Evolutionary conservation across 2,797 vertebrate genomes (phyloP).

Genomic region (Sylvia borin): DNA sequence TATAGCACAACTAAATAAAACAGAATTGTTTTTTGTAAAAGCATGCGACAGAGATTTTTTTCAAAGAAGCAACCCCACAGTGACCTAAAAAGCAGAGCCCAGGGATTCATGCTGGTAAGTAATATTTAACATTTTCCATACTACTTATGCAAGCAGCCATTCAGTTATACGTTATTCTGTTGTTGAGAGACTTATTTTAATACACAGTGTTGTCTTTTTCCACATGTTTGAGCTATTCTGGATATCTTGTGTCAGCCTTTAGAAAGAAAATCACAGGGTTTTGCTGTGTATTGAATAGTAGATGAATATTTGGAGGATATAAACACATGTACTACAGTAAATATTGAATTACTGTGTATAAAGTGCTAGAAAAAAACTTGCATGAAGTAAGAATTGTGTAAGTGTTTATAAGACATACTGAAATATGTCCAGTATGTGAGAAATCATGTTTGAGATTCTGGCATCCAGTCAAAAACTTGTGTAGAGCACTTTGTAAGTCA

Average conservation of each 20-base stretch:
- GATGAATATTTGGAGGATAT: background rate
- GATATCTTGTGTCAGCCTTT: background rate
- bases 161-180: background rate
- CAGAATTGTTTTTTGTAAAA: background rate
- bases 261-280: background rate
- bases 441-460: background rate
- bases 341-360: background rate
- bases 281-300: background rate
- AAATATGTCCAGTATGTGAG: background rate
- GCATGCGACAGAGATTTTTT: background rate
- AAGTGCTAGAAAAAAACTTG: background rate
- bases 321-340: background rate
- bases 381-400: background rate
- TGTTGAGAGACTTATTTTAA: background rate
- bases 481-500: background rate
- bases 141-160: background rate
- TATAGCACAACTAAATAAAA: slow-evolving; percentile 23
- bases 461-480: background rate
- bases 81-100: background rate
- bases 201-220: background rate
- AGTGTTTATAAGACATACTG: background rate
- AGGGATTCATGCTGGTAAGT: background rate
- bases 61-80: background rate
- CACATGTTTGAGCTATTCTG: background rate
- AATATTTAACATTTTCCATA: background rate